Percentiles rank a stretch among this genome's conserved stretches.
Conservation (phyloP, 1,140 invertebrate genomes). For the Rhynchophorus ferrugineus region DNA sequence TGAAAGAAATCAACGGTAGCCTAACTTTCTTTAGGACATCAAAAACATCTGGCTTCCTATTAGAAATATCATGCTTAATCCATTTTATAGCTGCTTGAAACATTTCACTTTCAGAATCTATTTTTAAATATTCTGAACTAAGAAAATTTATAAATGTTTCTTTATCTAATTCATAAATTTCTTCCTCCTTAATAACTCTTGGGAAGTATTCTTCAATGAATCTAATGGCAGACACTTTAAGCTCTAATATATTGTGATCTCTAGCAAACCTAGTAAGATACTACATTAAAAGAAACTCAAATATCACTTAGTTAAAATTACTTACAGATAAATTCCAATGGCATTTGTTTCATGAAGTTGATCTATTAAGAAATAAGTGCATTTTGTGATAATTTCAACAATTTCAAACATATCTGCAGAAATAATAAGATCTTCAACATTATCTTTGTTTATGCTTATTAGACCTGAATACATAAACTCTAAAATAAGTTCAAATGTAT, state of each 20-base stretch:
- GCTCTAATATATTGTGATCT: constrained; percentile 76
- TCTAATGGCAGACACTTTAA: constrained; percentile 70
- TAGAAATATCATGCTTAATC: constrained; percentile 76
- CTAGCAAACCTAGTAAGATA: constrained; percentile 73
- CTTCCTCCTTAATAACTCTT: constrained; percentile 72
- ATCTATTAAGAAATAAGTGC: constrained; percentile 79
- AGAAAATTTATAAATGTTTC: constrained; percentile 73
- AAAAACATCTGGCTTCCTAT: constrained; percentile 76
- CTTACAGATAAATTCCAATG: constrained; percentile 76
- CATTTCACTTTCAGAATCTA: constrained; percentile 88
- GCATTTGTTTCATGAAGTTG: constrained; percentile 87
- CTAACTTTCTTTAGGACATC: constrained; percentile 79
- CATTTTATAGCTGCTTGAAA: constrained; percentile 85
- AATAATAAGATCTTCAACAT: constrained; percentile 82
- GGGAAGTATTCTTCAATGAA: constrained; percentile 87
- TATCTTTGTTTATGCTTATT: constrained; percentile 54
- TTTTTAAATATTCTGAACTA: constrained; percentile 80
- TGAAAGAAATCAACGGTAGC: constrained; percentile 75
- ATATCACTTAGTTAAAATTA: constrained; percentile 2
- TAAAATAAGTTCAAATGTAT: constrained; percentile 67
- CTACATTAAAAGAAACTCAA: neutral
- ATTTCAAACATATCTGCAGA: constrained; percentile 91
- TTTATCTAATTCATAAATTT: constrained; percentile 80
- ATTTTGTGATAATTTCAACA: constrained; percentile 76
- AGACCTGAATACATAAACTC: constrained; percentile 87